Conservation (phyloP, 2,888 invertebrate species). For the Drosophila limbata region DNA sequence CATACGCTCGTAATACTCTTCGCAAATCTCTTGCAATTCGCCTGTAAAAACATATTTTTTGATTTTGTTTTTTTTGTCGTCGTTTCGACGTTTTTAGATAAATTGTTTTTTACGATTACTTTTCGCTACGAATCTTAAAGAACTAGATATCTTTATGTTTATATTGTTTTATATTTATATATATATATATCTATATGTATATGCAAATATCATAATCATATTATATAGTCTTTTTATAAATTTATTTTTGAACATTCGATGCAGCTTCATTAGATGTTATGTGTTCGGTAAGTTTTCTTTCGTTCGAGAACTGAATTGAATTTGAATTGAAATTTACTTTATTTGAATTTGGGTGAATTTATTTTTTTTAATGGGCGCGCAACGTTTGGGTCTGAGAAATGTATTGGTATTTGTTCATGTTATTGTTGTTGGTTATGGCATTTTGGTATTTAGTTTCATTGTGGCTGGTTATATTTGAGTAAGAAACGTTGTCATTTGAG, state of each 20-base stretch:
- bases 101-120: slow-evolving; percentile 19
- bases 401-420: slow-evolving; percentile 50
- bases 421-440: slow-evolving; percentile 52
- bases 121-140: slow-evolving; percentile 42
- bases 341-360: slow-evolving; percentile 30
- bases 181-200: slow-evolving; percentile 17
- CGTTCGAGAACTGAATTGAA: slow-evolving; percentile 51
- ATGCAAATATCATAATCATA: slow-evolving; percentile 23
- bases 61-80: slow-evolving; percentile 23
- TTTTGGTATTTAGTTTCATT: slow-evolving; percentile 26
- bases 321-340: slow-evolving; percentile 32
- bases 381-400: slow-evolving; percentile 52
- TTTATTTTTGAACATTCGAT: slow-evolving; percentile 26
- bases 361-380: slow-evolving; percentile 51
- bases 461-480: slow-evolving; percentile 34
- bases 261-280: slow-evolving; percentile 78
- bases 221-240: slow-evolving; percentile 30
- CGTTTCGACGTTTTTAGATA: slow-evolving; percentile 19
- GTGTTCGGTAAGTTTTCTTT: slow-evolving; percentile 70
- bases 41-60: slow-evolving; percentile 81
- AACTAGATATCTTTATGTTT: slow-evolving; percentile 43
- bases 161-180: slow-evolving; percentile 24
- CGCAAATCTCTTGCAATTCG: slow-evolving; percentile 95
- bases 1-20: slow-evolving; percentile 98
- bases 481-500: slow-evolving; percentile 42